Conservation (phyloP, 2,888 invertebrate species). For the Malthinus flaveolus region DNA sequence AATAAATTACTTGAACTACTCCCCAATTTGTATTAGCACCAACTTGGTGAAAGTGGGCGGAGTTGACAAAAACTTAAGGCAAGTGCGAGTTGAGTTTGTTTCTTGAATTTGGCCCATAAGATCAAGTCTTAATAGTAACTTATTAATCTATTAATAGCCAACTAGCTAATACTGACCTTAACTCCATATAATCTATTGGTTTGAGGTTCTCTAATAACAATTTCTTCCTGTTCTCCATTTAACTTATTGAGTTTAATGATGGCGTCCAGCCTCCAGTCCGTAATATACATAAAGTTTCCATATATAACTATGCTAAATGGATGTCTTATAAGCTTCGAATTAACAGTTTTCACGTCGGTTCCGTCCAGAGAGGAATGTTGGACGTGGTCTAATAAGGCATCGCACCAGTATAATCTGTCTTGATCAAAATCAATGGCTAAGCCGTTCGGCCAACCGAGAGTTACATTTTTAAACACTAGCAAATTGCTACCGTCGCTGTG, state of each 20-base stretch:
- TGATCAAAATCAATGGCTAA: conserved; percentile 87
- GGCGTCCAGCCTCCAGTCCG: conserved; percentile 95
- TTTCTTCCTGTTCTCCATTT: conserved; percentile 84
- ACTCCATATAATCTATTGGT: conserved; percentile 91
- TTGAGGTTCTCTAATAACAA: conserved; percentile 85
- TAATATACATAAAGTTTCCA: conserved; percentile 91
- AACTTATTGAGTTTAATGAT: conserved; percentile 88
- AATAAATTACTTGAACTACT: neutral
- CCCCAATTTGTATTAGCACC: no score
- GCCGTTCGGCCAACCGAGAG: conserved; percentile 97
- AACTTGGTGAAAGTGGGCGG: no score
- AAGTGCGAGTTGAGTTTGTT: no score
- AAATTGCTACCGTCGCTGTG: conserved; percentile 87
- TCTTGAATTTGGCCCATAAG: no score
- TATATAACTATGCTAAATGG: conserved; percentile 92
- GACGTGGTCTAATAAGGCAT: conserved; percentile 93
- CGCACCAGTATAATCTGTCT: conserved; percentile 95
- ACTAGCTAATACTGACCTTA: conserved; percentile 58
- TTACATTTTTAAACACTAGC: conserved; percentile 85
- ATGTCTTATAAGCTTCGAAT: conserved; percentile 82
- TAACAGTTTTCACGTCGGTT: conserved; percentile 86
- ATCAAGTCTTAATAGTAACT: no score
- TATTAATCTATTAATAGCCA: no score
- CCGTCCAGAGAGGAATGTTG: conserved; percentile 93
- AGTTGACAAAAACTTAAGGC: no score